phyloP scores from a whole-genome alignment of 2,113 vertebrate genomes.

The Taurulus bubalis region DNA sequence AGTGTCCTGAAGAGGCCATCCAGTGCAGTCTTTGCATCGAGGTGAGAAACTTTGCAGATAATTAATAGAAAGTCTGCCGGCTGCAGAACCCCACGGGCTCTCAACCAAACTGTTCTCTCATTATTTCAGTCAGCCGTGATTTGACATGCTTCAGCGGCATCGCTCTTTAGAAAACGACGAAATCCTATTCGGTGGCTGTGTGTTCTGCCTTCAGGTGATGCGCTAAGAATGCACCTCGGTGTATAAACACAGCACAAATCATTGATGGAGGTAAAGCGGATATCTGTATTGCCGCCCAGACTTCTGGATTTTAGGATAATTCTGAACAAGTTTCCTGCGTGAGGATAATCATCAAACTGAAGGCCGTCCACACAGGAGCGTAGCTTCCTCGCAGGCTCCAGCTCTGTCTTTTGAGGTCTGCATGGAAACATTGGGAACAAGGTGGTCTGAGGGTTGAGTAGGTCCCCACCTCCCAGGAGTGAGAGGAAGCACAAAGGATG shows the following conservation, averaged over 20 bases:
- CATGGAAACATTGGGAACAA: conserved; percentile 39
- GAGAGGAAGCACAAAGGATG: neutral
- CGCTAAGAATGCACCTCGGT: conserved; percentile 32
- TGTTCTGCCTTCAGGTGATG: conserved; percentile 34
- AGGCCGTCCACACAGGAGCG: conserved; percentile 48
- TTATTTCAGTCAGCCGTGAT: conserved; percentile 46
- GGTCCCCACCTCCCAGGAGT: conserved; percentile 10
- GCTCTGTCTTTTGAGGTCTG: conserved; percentile 48
- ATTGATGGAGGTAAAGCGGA: conserved; percentile 22
- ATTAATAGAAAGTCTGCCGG: neutral
- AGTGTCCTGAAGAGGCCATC: conserved; percentile 11
- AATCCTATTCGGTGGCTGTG: conserved; percentile 26
- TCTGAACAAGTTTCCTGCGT: conserved; percentile 5
- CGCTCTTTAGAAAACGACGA: conserved; percentile 27
- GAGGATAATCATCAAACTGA: conserved; percentile 22
- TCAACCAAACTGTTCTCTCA: conserved; percentile 6
- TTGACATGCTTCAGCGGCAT: conserved; percentile 37
- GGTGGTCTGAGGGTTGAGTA: conserved; percentile 37
- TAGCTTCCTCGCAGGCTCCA: conserved; percentile 30
- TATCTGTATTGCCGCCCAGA: conserved; percentile 22
- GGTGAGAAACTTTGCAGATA: conserved; percentile 3
- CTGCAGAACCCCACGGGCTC: neutral
- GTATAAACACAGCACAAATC: conserved; percentile 22
- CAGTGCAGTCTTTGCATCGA: neutral
- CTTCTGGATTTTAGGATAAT: conserved; percentile 2